These are phyloP conservation scores for Drosophila busckii DNA, from an alignment of 1,140 invertebrate genomes.

Conservation along the genomic window DNA sequence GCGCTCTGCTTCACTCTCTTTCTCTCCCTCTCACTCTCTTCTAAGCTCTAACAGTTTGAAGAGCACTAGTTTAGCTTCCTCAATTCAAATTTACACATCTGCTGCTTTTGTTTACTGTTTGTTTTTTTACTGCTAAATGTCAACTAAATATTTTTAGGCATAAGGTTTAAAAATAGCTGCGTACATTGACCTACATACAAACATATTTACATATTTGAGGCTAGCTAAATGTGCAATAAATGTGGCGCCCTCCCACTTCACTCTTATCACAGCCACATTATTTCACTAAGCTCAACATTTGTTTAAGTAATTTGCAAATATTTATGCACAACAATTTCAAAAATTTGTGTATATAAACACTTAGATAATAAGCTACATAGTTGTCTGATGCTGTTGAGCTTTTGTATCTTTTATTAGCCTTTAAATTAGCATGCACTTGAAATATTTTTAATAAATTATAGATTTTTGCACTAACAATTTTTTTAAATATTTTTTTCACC, in stretches of 20 bases:
- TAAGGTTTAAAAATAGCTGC: constrained; percentile 21
- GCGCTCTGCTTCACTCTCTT: too few relatives aligned
- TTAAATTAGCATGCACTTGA: not conserved
- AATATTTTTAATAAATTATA: not conserved
- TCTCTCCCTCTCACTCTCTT: too few relatives aligned
- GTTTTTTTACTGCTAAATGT: constrained; percentile 7
- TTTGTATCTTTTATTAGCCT: not conserved
- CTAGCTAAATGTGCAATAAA: too few relatives aligned
- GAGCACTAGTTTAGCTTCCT: too few relatives aligned
- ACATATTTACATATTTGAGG: constrained; percentile 2
- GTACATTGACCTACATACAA: constrained; percentile 38
- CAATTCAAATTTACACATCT: too few relatives aligned
- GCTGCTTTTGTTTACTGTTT: constrained; percentile 5
- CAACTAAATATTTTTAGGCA: constrained; percentile 18
- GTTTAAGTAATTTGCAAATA: not conserved
- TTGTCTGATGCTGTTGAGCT: constrained; percentile 1
- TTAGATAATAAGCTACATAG: constrained; percentile 38
- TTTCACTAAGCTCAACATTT: too few relatives aligned
- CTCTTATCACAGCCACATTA: too few relatives aligned
- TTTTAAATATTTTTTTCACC: constrained; percentile 35
- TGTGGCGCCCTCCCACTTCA: too few relatives aligned
- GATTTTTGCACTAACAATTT: constrained; percentile 27
- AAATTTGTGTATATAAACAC: constrained; percentile 14
- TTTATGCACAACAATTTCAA: not conserved
- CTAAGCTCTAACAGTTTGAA: too few relatives aligned